Conservation (phyloP, 2,888 invertebrate species). For the Crematogaster levior region DNA sequence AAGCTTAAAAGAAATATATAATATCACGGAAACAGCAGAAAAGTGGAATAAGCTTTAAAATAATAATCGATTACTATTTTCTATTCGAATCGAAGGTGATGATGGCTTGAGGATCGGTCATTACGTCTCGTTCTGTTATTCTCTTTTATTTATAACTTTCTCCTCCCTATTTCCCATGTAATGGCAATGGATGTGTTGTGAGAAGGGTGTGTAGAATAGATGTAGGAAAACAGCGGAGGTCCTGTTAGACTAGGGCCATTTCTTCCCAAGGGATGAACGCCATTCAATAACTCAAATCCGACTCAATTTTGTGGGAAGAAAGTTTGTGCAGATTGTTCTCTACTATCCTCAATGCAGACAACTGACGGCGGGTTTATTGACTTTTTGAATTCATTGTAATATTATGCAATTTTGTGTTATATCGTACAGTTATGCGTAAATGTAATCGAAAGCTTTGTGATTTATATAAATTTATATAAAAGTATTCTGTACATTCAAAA, state of each 20-base stretch:
- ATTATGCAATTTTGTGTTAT: not conserved
- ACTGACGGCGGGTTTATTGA: slow-evolving; percentile 76
- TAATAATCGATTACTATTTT: slow-evolving; percentile 76
- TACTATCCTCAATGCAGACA: slow-evolving; percentile 59
- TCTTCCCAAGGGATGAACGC: slow-evolving; percentile 71
- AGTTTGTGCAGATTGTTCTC: slow-evolving; percentile 73
- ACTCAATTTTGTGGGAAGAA: slow-evolving; percentile 84
- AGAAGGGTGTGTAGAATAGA: slow-evolving; percentile 71
- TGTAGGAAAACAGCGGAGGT: slow-evolving; percentile 61
- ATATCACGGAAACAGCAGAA: not conserved
- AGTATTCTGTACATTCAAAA: not conserved
- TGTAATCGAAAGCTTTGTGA: not conserved
- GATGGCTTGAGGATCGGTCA: slow-evolving; percentile 18
- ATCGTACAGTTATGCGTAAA: not conserved
- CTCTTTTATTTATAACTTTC: slow-evolving; percentile 82
- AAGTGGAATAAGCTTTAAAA: slow-evolving; percentile 55
- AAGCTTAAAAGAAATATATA: not conserved
- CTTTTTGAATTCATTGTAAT: slow-evolving; percentile 40
- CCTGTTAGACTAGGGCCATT: slow-evolving; percentile 58
- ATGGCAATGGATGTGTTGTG: slow-evolving; percentile 77
- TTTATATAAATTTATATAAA: not conserved
- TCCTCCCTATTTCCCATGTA: slow-evolving; percentile 67
- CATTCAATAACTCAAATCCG: slow-evolving; percentile 84
- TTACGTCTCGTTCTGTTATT: slow-evolving; percentile 68
- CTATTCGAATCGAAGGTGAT: not conserved